Conservation (phyloP, 2,888 invertebrate genomes). For the Eupithecia vulgata region DNA sequence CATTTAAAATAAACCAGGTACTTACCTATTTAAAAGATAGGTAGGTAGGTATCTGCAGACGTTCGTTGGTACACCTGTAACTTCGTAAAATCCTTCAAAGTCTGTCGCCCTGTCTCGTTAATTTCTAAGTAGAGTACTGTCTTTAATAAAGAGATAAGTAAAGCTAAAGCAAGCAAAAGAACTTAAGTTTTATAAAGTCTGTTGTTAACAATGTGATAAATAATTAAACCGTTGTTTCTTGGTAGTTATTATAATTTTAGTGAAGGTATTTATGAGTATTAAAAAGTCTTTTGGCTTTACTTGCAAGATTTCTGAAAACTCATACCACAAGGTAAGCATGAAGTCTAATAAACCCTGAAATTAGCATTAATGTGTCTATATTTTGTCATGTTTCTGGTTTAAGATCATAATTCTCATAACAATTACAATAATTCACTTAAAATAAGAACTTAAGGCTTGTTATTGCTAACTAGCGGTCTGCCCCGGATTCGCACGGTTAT, state of each 20-base stretch:
- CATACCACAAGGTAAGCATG: not conserved
- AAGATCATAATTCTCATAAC: no score
- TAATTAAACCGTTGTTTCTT: constrained; percentile 48
- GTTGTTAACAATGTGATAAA: constrained; percentile 53
- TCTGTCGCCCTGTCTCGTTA: constrained; percentile 44
- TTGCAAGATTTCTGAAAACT: not conserved
- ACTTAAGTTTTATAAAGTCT: constrained; percentile 56
- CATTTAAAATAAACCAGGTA: not conserved
- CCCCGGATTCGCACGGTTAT: no score
- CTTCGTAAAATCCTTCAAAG: constrained; percentile 27
- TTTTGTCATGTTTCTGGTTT: not conserved
- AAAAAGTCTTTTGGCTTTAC: not conserved
- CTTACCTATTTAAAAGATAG: not conserved
- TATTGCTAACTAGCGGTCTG: no score
- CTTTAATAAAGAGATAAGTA: constrained; percentile 53
- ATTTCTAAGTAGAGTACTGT: constrained; percentile 46
- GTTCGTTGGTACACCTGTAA: not conserved
- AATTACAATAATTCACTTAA: no score
- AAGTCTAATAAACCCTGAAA: not conserved
- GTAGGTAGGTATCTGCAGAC: not conserved
- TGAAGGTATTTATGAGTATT: not conserved
- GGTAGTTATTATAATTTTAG: not conserved
- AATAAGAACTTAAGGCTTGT: no score
- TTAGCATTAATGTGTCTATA: not conserved
- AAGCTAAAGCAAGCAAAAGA: constrained; percentile 57